Conservation (phyloP, 2,797 vertebrate genomes). For the Ciconia nigra region DNA sequence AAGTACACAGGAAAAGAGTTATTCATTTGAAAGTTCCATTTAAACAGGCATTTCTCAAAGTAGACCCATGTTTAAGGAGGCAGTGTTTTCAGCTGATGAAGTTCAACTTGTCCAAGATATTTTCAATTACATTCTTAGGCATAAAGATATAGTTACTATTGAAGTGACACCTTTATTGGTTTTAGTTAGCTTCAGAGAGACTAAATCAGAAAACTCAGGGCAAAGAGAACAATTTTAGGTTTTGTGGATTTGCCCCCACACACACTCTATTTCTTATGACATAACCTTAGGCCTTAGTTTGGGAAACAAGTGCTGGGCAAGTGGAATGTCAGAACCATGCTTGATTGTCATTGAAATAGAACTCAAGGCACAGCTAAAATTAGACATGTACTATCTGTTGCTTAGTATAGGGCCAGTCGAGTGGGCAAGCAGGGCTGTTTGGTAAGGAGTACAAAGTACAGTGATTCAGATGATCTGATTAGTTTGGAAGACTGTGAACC, state of each 20-base stretch:
- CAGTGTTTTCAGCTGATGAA: background rate
- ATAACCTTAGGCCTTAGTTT: background rate
- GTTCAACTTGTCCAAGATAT: background rate
- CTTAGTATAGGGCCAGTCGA: fast-evolving
- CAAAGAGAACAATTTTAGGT: background rate
- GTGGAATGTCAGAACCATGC: background rate
- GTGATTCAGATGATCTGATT: background rate
- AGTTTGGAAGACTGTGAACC: background rate
- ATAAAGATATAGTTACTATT: background rate
- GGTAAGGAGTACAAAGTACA: background rate
- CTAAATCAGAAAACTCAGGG: background rate
- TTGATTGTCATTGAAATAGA: background rate
- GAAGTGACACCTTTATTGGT: background rate
- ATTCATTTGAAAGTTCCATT: background rate
- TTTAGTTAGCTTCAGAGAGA: background rate
- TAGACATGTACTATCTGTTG: background rate
- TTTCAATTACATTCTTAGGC: background rate
- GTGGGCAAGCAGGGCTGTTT: background rate
- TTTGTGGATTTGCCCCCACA: background rate
- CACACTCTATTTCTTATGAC: background rate
- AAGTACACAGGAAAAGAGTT: background rate
- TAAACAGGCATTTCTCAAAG: background rate
- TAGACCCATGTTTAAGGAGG: background rate
- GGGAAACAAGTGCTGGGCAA: background rate
- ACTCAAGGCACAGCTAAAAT: background rate